These are phyloP conservation scores for Chaenocephalus aceratus DNA, from an alignment of 2,113 vertebrate genomes.

Conservation along the genomic window DNA sequence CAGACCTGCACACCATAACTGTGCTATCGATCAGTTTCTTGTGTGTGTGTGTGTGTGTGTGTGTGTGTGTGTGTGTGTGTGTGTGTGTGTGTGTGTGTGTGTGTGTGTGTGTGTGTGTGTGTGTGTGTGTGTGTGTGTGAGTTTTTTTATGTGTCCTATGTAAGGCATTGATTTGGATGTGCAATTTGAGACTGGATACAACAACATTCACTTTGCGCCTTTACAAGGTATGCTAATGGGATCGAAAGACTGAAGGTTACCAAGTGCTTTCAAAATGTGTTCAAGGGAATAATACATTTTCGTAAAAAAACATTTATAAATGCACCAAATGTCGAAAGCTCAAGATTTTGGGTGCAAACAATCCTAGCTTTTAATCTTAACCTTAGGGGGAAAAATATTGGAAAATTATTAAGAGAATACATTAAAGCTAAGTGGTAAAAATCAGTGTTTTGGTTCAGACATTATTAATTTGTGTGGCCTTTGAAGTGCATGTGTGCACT, in stretches of 20 bases:
- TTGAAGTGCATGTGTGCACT: constrained; percentile 44
- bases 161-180: constrained; percentile 25
- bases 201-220: neutral
- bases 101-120: neutral
- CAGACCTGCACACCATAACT: constrained; percentile 37
- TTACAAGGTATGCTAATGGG: neutral
- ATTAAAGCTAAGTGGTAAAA: constrained; percentile 45
- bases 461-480: constrained; percentile 48
- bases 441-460: constrained; percentile 37
- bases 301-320: constrained; percentile 47
- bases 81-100: neutral
- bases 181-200: neutral
- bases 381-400: constrained; percentile 9
- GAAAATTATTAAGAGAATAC: constrained; percentile 49
- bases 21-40: constrained; percentile 33
- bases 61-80: neutral
- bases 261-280: constrained; percentile 45
- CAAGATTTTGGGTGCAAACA: constrained; percentile 38
- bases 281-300: constrained; percentile 37
- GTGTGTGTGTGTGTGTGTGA: constrained; percentile 3
- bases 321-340: constrained; percentile 42
- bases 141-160: neutral
- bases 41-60: neutral
- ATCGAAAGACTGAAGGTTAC: constrained; percentile 10
- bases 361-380: constrained; percentile 34